phyloP scores from a whole-genome alignment of 2,888 invertebrate genomes.

The Beris morrisii region DNA sequence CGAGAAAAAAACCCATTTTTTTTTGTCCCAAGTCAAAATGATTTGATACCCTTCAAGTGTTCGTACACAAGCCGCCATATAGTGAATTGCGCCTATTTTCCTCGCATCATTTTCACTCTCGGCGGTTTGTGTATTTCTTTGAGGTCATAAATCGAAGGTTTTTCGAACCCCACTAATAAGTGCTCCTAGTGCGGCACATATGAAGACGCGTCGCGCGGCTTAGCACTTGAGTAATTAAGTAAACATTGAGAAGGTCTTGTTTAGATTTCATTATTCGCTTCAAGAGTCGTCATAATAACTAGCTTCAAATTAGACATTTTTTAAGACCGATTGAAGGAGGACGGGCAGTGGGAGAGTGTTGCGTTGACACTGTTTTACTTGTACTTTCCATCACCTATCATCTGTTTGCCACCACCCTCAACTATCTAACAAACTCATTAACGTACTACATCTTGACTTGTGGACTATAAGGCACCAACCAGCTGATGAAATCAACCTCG shows the following conservation, averaged over 20 bases:
- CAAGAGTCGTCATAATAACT: constrained; percentile 8
- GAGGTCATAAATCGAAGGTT: too few species aligned
- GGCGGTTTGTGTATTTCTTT: too few species aligned
- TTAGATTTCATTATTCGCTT: constrained; percentile 12
- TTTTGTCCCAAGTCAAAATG: constrained; percentile 7
- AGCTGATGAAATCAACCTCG: constrained; percentile 22
- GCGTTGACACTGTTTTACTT: background rate
- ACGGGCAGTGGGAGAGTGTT: background rate
- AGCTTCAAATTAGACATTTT: constrained; percentile 1
- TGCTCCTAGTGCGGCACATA: too few species aligned
- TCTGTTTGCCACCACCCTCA: background rate
- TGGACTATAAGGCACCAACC: constrained; percentile 11
- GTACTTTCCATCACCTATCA: constrained; percentile 1
- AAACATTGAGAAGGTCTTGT: constrained; percentile 3
- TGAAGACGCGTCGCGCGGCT: too few species aligned
- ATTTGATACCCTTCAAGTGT: constrained; percentile 18
- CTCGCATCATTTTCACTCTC: too few species aligned
- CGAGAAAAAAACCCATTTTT: background rate
- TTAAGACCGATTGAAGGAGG: background rate
- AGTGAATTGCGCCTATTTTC: too few species aligned
- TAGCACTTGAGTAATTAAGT: constrained; percentile 11
- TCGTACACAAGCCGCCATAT: too few species aligned
- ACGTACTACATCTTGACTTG: background rate
- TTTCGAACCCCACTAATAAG: too few species aligned
- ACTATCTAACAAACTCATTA: background rate